Conservation (phyloP, 2,797 vertebrate species). For the Babyrousa celebensis region DNA sequence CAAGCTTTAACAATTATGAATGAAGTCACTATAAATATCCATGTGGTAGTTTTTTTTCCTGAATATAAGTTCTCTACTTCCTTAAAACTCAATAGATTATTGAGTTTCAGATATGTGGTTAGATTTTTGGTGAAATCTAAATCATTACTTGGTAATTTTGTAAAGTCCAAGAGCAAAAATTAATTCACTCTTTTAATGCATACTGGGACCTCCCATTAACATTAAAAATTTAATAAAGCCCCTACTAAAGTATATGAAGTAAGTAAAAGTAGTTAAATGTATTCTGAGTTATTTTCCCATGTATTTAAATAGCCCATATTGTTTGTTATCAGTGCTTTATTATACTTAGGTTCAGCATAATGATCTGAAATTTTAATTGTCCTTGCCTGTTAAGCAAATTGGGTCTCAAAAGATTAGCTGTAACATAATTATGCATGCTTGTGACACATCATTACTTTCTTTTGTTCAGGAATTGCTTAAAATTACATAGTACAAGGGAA, state of each 20-base stretch:
- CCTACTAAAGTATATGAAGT: background rate
- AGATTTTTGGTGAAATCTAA: background rate
- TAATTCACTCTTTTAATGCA: background rate
- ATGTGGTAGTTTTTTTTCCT: too few relatives aligned
- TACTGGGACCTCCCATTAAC: background rate
- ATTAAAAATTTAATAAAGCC: background rate
- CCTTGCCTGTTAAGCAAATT: conserved; percentile 24
- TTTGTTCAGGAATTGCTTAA: conserved; percentile 7
- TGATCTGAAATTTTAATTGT: background rate
- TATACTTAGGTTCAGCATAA: background rate
- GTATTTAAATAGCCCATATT: background rate
- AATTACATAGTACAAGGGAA: conserved; percentile 6
- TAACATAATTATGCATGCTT: background rate
- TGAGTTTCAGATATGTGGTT: background rate
- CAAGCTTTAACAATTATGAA: too few relatives aligned
- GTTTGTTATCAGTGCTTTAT: background rate
- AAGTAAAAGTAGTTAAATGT: background rate
- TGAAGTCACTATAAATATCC: too few relatives aligned
- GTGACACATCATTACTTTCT: background rate
- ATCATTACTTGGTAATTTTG: background rate
- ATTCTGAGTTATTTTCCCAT: background rate
- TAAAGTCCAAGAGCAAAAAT: background rate
- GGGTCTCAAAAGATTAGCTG: conserved; percentile 34
- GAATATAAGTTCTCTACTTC: background rate
- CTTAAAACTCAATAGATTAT: background rate